Conservation (phyloP, 1,140 invertebrate genomes). For the Monomorium pharaonis region DNA sequence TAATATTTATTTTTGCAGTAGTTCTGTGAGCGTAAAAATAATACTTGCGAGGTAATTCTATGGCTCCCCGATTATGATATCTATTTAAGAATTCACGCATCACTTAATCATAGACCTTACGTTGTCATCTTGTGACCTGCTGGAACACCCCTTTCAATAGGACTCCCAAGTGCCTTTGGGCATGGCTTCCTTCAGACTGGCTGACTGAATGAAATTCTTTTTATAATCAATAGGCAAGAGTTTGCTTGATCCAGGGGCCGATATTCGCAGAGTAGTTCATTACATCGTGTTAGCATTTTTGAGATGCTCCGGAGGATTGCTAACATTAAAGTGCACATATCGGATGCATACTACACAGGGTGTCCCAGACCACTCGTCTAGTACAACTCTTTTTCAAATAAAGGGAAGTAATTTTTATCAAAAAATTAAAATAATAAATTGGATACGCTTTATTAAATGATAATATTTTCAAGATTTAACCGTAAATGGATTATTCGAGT, state of each 20-base stretch:
- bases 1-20: neutral
- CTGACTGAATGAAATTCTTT: conserved; percentile 74
- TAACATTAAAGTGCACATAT: conserved; percentile 21
- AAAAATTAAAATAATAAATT: no score
- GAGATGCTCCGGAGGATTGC: neutral
- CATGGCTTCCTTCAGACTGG: conserved; percentile 79
- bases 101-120: conserved; percentile 51
- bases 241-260: conserved; percentile 63
- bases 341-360: neutral
- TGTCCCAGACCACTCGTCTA: no score
- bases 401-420: no score
- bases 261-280: conserved; percentile 64
- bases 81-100: conserved; percentile 53
- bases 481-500: no score
- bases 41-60: conserved; percentile 33
- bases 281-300: conserved; percentile 36
- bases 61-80: conserved; percentile 40
- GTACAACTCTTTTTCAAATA: no score
- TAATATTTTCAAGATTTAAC: no score
- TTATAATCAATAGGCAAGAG: conserved; percentile 70
- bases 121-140: conserved; percentile 85
- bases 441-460: no score
- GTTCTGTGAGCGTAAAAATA: neutral
- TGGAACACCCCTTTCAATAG: conserved; percentile 83
- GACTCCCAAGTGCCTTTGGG: conserved; percentile 68